A percentile compares a stretch with the other conserved stretches of the same genome.
phyloP scores from a whole-genome alignment of 1,140 invertebrate genomes.

The Anoplolepis gracilipes region DNA sequence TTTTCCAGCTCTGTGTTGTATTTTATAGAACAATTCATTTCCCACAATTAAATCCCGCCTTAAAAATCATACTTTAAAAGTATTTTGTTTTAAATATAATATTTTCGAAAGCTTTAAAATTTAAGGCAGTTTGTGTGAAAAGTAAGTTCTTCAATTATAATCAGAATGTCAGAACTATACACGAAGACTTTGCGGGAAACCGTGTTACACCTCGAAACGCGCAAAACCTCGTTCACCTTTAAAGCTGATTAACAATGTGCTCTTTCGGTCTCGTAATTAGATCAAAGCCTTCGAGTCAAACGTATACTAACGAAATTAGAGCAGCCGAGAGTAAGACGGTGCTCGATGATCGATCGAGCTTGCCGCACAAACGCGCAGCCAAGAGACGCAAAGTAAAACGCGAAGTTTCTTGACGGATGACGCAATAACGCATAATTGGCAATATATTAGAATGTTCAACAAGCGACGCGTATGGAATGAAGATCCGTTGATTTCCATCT shows the following conservation, averaged over 20 bases:
- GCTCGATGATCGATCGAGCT: conserved; percentile 26
- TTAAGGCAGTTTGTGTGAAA: neutral
- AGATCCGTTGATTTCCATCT: conserved; percentile 14
- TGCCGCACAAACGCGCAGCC: neutral
- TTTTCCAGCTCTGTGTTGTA: neutral
- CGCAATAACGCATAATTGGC: conserved; percentile 33
- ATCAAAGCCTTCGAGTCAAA: conserved; percentile 11
- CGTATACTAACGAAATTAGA: conserved; percentile 28
- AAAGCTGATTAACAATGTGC: conserved; percentile 27
- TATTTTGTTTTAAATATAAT: no score
- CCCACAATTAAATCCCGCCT: neutral
- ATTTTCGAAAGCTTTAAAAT: neutral
- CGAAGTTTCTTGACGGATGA: neutral
- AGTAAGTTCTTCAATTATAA: conserved; percentile 13
- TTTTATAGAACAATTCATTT: neutral
- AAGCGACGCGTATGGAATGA: neutral
- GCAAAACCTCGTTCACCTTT: neutral
- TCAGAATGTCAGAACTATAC: neutral
- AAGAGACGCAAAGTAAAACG: neutral
- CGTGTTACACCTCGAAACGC: neutral
- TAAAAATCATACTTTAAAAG: neutral
- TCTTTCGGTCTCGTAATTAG: conserved; percentile 18
- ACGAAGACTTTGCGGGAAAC: neutral
- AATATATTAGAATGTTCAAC: neutral
- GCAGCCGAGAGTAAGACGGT: neutral